These are phyloP conservation scores for Saccopteryx leptura DNA, from an alignment of 2,113 vertebrate species.

Conservation along the genomic window DNA sequence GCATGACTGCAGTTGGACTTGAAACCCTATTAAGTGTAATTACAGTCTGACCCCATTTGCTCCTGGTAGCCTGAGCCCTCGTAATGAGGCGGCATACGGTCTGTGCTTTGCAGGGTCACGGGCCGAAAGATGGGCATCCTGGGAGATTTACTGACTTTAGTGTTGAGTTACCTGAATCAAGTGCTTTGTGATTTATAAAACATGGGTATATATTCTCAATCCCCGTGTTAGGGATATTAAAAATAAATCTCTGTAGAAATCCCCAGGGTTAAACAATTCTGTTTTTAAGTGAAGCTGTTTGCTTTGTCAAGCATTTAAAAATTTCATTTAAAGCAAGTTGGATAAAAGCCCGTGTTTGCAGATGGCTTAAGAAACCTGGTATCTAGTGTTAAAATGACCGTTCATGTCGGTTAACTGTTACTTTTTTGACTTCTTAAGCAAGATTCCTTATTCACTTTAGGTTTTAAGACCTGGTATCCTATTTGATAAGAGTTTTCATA, in stretches of 20 bases:
- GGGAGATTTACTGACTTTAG: not conserved
- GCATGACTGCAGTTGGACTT: not conserved
- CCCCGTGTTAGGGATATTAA: not conserved
- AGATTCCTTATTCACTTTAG: conserved; percentile 41
- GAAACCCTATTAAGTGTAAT: not conserved
- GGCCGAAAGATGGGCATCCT: not conserved
- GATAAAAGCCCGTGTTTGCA: conserved; percentile 57
- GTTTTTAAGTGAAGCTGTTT: conserved; percentile 66
- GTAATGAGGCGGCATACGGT: not conserved
- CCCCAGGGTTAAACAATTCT: conserved; percentile 46
- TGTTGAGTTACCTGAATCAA: not conserved
- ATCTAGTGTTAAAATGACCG: not conserved
- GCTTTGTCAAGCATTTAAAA: conserved; percentile 69
- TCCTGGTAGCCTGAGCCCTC: not conserved
- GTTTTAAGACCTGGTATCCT: conserved; percentile 39
- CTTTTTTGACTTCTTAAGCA: not conserved
- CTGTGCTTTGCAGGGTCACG: not conserved
- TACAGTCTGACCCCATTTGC: conserved; percentile 2
- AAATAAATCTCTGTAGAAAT: conserved; percentile 41
- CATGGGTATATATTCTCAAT: not conserved
- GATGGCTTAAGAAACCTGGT: not conserved
- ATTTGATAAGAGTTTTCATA: not conserved
- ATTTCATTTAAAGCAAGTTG: conserved; percentile 19
- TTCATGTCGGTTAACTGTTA: not conserved
- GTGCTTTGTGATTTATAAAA: not conserved